Evolutionary conservation across 2,113 vertebrate genomes (phyloP), one percentile per base, ranked within the genome.

Genomic region (Mustela nigripes): DNA sequence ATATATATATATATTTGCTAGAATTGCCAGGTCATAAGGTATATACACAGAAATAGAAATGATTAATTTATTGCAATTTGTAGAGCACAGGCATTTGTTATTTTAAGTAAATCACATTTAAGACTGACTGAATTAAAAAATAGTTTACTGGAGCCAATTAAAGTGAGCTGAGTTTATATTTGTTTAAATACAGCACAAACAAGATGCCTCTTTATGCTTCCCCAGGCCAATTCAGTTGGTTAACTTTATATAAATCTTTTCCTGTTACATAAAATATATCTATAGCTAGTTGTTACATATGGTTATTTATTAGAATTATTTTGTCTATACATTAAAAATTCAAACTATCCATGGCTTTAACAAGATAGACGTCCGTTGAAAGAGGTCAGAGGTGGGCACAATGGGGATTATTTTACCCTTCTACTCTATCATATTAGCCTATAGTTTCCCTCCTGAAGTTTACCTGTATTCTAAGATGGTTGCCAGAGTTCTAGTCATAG

Each of bases 51-150:
- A 48, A 94, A 93, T n/a, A 8, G 53, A 62, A 45, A 48, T 67
- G 60, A 93, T 16, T 95, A 45, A 84, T 96, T 93, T 42, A 79
- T 1, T 36, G 2, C 74, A 86, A 53, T 97, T 85, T 42, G 53
- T 94, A 92, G 8, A 16, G 28, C 26, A 71, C 71, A 39, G 82
- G 56, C 7, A 48, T 96, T 95, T 92, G 0, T 91, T 42, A 79
- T 84, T 96, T 79, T 95, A 36, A 69, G 21, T 63, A 36, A 97
- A 76, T 79, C 9, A n/a, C 89, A 19, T 62, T 89, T 79, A 85
- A 74, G 24, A 79, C 87, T 97, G 56, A 65, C 8, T 42, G 50
- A 67, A 82, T 92, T 63, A 62, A 94, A 94, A 94, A 89, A 26
- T 62, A 85, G 31, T 96, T 89, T 91, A 53, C 48, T 89, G 60